Evolutionary conservation across 2,113 vertebrate species (phyloP).

Genomic region (Sorex araneus): DNA sequence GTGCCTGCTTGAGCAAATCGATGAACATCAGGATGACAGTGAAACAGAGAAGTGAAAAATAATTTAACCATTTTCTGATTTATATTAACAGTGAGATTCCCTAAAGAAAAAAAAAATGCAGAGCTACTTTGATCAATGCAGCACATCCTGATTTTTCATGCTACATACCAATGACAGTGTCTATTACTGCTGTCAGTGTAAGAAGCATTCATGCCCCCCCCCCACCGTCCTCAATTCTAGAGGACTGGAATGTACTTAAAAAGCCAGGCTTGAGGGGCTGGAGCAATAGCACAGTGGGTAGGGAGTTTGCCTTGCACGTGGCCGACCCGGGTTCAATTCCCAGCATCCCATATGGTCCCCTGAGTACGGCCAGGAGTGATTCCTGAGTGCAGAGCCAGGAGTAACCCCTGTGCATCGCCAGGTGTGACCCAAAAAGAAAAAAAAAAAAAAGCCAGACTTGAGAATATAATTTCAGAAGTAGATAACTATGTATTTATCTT

Average conservation of each 20-base stretch:
- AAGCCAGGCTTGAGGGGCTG: too few relatives aligned
- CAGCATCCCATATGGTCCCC: too few relatives aligned
- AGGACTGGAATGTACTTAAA: conserved; percentile 43
- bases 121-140: background rate
- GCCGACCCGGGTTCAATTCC: too few relatives aligned
- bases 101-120: background rate
- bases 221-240: background rate
- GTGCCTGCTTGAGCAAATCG: too few relatives aligned
- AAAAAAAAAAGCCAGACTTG: background rate
- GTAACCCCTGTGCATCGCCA: too few relatives aligned
- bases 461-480: conserved; percentile 53
- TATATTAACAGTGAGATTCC: background rate
- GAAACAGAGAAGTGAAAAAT: too few relatives aligned
- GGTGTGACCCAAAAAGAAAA: too few relatives aligned
- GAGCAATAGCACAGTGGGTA: too few relatives aligned
- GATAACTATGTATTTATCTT: conserved; percentile 11
- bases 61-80: background rate
- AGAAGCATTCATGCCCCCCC: background rate
- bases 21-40: too few relatives aligned
- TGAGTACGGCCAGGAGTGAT: too few relatives aligned
- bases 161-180: accelerated
- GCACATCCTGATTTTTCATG: background rate
- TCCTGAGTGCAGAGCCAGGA: too few relatives aligned
- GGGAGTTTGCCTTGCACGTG: too few relatives aligned
- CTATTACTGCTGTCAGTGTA: background rate